These are phyloP conservation scores for Mustelus asterias DNA, from an alignment of 2,113 vertebrate genomes.

Conservation along the genomic window DNA sequence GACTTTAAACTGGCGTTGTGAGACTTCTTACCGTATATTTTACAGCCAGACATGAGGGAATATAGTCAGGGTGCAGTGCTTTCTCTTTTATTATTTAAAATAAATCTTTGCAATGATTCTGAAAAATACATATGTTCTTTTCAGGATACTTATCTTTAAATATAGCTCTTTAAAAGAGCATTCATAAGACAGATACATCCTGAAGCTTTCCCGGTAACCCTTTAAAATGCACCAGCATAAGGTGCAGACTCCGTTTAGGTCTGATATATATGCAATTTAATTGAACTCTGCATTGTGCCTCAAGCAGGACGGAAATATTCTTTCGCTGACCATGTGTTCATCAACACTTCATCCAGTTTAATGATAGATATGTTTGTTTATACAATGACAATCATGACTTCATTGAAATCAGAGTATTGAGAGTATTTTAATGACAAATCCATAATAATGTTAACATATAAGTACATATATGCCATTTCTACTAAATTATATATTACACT, in stretches of 20 bases:
- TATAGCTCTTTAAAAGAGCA: not conserved
- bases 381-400: not conserved
- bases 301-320: too few relatives aligned
- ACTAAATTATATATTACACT: not conserved
- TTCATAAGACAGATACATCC: not conserved
- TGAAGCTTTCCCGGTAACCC: not conserved
- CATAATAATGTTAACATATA: not conserved
- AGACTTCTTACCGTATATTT: too few relatives aligned
- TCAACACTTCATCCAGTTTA: not conserved
- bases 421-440: not conserved
- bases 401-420: not conserved
- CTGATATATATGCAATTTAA: not conserved
- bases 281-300: not conserved
- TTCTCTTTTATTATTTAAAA: not conserved
- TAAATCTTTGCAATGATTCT: not conserved
- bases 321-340: too few relatives aligned
- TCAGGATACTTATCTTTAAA: not conserved
- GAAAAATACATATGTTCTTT: not conserved
- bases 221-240: not conserved
- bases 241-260: too few relatives aligned
- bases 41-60: not conserved
- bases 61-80: not conserved
- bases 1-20: too few relatives aligned
- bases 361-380: not conserved
- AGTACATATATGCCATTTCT: not conserved